Conservation (phyloP, 1,140 invertebrate genomes). For the Gryon sp. region DNA sequence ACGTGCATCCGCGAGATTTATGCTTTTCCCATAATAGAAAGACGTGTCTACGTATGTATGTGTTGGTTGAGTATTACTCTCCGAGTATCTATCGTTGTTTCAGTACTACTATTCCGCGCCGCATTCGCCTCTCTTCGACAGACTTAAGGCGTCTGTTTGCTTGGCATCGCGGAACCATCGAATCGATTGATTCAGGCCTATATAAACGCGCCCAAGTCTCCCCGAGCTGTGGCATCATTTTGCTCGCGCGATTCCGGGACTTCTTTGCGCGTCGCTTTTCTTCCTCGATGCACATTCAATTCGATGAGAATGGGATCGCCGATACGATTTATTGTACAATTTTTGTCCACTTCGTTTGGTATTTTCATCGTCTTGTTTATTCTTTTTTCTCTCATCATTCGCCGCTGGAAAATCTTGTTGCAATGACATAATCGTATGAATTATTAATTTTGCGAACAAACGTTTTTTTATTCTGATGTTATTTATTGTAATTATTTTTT, state of each 20-base stretch:
- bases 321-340: slow-evolving; percentile 41
- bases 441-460: background rate
- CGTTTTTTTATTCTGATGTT: background rate
- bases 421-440: background rate
- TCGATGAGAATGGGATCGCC: slow-evolving; percentile 42
- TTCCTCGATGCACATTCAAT: slow-evolving; percentile 10
- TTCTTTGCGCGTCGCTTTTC: slow-evolving; percentile 25
- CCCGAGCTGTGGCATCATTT: too few species aligned
- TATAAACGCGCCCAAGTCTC: slow-evolving; percentile 42
- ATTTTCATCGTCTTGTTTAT: too few species aligned
- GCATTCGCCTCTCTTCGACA: background rate
- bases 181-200: slow-evolving; percentile 24
- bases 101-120: slow-evolving; percentile 19
- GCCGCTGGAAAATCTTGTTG: too few species aligned
- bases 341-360: background rate
- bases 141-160: background rate
- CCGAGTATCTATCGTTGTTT: slow-evolving; percentile 43
- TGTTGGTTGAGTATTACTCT: slow-evolving; percentile 43
- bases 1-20: slow-evolving; percentile 63
- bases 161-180: slow-evolving; percentile 43
- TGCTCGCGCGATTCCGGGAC: slow-evolving; percentile 11
- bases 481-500: background rate
- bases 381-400: background rate
- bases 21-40: slow-evolving; percentile 65
- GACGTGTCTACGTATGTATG: too few species aligned